Conservation (phyloP, 2,888 invertebrate genomes). For the Pseudoips prasinana region DNA sequence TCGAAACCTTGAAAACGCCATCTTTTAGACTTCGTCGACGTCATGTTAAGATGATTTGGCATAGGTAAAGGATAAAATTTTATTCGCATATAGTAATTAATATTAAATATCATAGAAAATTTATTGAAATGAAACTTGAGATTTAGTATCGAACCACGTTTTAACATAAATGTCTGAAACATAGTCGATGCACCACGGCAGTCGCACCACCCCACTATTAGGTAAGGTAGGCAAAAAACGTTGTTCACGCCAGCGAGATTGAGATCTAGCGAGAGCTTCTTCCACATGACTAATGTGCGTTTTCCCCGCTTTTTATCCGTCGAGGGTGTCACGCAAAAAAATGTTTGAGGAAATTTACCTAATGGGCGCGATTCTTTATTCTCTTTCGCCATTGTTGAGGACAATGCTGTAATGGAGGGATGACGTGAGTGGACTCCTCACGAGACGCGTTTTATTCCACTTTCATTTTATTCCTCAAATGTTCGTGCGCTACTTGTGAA, state of each 20-base stretch:
- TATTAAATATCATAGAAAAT: too few species aligned
- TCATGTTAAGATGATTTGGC: too few species aligned
- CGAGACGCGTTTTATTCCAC: slow-evolving; percentile 47
- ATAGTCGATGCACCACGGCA: too few species aligned
- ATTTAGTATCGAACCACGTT: too few species aligned
- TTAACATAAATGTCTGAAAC: too few species aligned
- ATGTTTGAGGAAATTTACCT: slow-evolving; percentile 82
- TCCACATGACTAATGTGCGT: slow-evolving; percentile 72
- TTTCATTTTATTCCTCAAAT: slow-evolving; percentile 51
- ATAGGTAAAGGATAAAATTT: too few species aligned
- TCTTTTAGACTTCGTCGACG: too few species aligned
- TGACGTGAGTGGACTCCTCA: slow-evolving; percentile 71
- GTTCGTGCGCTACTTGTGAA: slow-evolving; percentile 39
- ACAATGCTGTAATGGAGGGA: slow-evolving; percentile 80
- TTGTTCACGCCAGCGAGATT: slow-evolving; percentile 53
- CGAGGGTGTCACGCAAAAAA: slow-evolving; percentile 79
- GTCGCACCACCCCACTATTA: slow-evolving; percentile 50
- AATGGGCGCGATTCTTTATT: slow-evolving; percentile 80
- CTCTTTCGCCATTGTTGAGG: slow-evolving; percentile 74
- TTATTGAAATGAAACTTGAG: too few species aligned
- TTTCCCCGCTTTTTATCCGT: slow-evolving; percentile 63
- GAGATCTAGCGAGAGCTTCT: slow-evolving; percentile 61
- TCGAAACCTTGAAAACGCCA: too few species aligned
- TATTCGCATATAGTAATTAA: too few species aligned
- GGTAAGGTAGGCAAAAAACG: slow-evolving; percentile 53